Evolutionary conservation across 2,113 vertebrate genomes (phyloP), one percentile per base, ranked within the genome.

Genomic region (Hyla sarda): DNA sequence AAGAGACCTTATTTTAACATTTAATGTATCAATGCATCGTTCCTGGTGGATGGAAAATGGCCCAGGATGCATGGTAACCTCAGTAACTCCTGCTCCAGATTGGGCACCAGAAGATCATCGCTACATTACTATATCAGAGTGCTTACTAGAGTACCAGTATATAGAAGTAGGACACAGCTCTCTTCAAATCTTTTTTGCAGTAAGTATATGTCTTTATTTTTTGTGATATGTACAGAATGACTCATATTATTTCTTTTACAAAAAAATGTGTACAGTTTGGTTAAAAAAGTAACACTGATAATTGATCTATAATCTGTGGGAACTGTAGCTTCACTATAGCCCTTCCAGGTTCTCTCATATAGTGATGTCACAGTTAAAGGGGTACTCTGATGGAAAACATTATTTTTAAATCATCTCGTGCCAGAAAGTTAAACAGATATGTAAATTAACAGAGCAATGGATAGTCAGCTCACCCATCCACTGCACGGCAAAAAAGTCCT

Each of bases 11-110:
- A 97, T 99, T 89, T 94, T 99, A 96, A 99, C 98, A 72, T 99
- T 99, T 93, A 99, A 99, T 92, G 96, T 99, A 91, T 99, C 98
- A 92, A 99, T 99, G 98, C 98, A 99, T 93, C 98, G 98, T 82
- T 99, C 98, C 90, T 99, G 98, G 98, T 99, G 98, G 98, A 99
- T 99, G 98, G 98, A 99, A 93, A 99, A 99, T 23, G 97, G 97
- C 81, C 98, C 98, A 0, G 98, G 98, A 88, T 99, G 98, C 92
- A 95, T 90, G 56, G 98, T 99, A 92, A 99, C 96, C 52, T 97
- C 96, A n/a, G 96, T 99, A 90, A 97, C 95, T 75, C 97, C 98
- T 14, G 96, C 97, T n/a, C 98, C 98, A 0, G 95, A 97, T 87
- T 99, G 98, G 98, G 98, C 97, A 52, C 98, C 98, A 0, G 97